Evolutionary conservation across 2,113 vertebrate species (phyloP), one percentile per base, ranked within the genome.

Genomic region (Mustelus asterias): DNA sequence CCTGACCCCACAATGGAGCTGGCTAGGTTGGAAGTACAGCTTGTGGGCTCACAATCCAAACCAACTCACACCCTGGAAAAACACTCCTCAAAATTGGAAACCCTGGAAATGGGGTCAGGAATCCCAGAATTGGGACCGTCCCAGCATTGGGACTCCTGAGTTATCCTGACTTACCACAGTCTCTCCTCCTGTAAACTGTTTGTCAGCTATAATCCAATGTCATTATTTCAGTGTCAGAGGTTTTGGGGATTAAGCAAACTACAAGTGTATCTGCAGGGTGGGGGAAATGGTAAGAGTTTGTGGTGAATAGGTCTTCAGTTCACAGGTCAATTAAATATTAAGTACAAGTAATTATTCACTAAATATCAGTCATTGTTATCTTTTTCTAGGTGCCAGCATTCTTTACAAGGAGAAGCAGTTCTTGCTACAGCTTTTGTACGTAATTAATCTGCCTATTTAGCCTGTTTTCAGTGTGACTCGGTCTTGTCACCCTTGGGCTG

Each of bases 401-500:
- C 60, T 76, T 44, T 83, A 83, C 37, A 83, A 41, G 44, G 16
- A 14, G 26, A 90, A 90, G 33, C 54, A 14, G 16, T n/a, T n/a
- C 54, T 90, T 63, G 54, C 58, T 90, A 29, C n/a, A 63, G 54
- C 26, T 33, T 60, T 18, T 33, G 88, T 33, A 33, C 33, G 26
- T n/a, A 58, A n/a, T 90, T 60, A 33, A 13, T 60, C 29, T 63
- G 88, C 26, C 26, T 60, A 90, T 18, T 90, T 33, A 63, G 88
- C 16, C 26, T 63, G 88, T 63, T 54, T 60, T 90, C 88, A 90
- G 13, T 16, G 54, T 58, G 54, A 90, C 58, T 33, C 33, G 54
- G 88, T 60, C 48, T 58, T 89, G 86, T 54, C 86, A 89, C 24
- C 86, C 26, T 90, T 60, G 88, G 88, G 88, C 88, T 90, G 54